Evolutionary conservation across 2,113 vertebrate species (phyloP).

Genomic region (Mormoops blainvillei): DNA sequence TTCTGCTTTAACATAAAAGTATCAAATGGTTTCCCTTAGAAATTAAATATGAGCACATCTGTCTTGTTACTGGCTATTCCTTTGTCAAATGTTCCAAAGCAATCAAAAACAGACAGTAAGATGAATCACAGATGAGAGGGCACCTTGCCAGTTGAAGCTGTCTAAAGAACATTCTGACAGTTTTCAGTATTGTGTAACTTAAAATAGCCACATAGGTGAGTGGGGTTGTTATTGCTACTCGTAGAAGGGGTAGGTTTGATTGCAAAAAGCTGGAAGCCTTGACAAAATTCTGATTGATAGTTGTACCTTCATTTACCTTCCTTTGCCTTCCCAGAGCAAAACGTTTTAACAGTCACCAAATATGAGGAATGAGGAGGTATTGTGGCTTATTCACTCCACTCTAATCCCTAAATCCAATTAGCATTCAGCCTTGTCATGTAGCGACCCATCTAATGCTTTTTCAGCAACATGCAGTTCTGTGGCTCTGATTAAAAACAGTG

Average conservation of each 20-base stretch:
- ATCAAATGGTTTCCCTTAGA: not conserved
- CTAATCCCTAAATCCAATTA: constrained; percentile 37
- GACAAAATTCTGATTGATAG: constrained; percentile 16
- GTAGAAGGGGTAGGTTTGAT: constrained; percentile 43
- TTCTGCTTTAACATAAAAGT: not conserved
- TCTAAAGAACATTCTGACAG: not conserved
- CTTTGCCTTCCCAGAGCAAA: constrained; percentile 1
- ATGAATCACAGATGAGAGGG: not conserved
- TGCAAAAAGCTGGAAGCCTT: not conserved
- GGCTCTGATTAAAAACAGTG: constrained; percentile 55
- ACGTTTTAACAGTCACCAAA: not conserved
- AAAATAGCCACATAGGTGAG: constrained; percentile 16
- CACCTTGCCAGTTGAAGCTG: not conserved
- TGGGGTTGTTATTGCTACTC: not conserved
- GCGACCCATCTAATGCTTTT: constrained; percentile 7
- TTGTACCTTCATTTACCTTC: not conserved
- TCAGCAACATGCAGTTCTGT: not conserved
- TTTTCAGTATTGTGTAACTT: constrained; percentile 3
- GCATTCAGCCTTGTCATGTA: not conserved
- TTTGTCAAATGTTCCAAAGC: not conserved
- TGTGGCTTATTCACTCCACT: not conserved
- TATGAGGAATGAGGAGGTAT: constrained; percentile 11
- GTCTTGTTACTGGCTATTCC: not conserved
- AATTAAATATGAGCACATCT: not conserved
- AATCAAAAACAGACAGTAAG: not conserved